These are phyloP conservation scores for Agriotes lineatus DNA, from an alignment of 2,888 invertebrate genomes.

Conservation along the genomic window DNA sequence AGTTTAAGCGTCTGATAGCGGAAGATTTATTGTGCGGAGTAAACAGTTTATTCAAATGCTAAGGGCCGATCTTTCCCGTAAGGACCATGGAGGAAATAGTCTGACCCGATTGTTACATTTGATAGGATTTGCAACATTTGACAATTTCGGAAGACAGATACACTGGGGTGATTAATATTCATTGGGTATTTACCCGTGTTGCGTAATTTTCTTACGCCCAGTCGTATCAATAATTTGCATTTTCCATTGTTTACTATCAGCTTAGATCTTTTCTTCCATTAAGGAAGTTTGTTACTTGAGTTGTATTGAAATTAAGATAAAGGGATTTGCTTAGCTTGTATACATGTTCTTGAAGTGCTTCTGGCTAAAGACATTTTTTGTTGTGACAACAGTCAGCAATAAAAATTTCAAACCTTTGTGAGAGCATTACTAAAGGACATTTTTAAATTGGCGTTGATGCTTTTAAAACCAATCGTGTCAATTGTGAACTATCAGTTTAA, in stretches of 20 bases:
- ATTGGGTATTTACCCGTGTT: constrained; percentile 1
- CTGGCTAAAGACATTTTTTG: too few species aligned
- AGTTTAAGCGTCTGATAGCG: constrained; percentile 1
- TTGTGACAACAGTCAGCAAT: too few species aligned
- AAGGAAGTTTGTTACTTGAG: not conserved
- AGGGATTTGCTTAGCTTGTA: too few species aligned
- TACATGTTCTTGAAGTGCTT: too few species aligned
- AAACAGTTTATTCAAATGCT: constrained; percentile 6
- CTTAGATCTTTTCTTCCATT: not conserved
- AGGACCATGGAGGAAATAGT: constrained; percentile 1
- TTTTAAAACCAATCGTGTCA: too few species aligned
- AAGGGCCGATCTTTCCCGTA: constrained; percentile 7
- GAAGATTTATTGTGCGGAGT: constrained; percentile 4
- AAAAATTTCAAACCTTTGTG: too few species aligned
- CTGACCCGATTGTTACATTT: constrained; percentile 1
- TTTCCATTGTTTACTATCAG: constrained; percentile 7
- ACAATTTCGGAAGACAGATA: not conserved
- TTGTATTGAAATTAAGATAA: not conserved
- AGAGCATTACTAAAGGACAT: too few species aligned
- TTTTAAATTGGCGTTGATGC: too few species aligned
- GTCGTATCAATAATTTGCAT: not conserved
- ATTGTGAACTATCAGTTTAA: too few species aligned
- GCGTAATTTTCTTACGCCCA: not conserved
- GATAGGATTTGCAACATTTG: constrained; percentile 9
- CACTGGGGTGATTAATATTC: not conserved